Conservation (phyloP, 2,888 invertebrate species). For the Drosophila recens region DNA sequence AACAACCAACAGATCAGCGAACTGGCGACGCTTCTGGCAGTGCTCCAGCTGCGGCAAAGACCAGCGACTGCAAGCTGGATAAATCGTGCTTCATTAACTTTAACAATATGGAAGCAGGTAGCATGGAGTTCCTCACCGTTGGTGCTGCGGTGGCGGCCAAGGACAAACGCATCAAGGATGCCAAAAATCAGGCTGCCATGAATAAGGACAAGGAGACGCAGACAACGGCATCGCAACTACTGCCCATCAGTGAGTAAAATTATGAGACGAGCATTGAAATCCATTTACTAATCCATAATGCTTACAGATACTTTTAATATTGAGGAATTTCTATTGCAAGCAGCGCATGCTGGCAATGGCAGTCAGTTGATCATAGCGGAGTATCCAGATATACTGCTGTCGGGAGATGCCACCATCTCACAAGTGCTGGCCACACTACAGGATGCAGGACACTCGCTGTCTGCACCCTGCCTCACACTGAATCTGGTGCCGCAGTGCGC, state of each 20-base stretch:
- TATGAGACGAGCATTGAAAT: neutral
- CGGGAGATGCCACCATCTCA: constrained; percentile 87
- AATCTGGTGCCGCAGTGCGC: constrained; percentile 74
- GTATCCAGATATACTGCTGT: constrained; percentile 86
- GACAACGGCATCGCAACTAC: constrained; percentile 40
- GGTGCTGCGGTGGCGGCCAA: constrained; percentile 95
- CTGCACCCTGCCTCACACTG: constrained; percentile 86
- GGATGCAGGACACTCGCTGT: constrained; percentile 86
- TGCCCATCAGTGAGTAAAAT: constrained; percentile 41
- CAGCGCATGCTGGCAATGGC: constrained; percentile 79
- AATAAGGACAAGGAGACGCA: constrained; percentile 82
- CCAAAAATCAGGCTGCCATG: constrained; percentile 88
- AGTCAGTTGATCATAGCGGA: constrained; percentile 85
- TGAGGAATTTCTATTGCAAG: constrained; percentile 81
- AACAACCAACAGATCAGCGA: constrained; percentile 78
- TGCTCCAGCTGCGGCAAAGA: constrained; percentile 37
- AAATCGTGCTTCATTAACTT: constrained; percentile 76
- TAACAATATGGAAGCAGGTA: constrained; percentile 82
- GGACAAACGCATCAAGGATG: constrained; percentile 94
- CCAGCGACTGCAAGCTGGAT: constrained; percentile 64
- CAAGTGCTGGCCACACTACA: constrained; percentile 87
- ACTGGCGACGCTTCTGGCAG: constrained; percentile 52
- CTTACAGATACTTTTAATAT: constrained; percentile 79
- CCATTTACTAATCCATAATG: neutral
- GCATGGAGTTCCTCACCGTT: constrained; percentile 89